phyloP scores from a whole-genome alignment of 2,113 vertebrate genomes.

The Rhinogobius similis region DNA sequence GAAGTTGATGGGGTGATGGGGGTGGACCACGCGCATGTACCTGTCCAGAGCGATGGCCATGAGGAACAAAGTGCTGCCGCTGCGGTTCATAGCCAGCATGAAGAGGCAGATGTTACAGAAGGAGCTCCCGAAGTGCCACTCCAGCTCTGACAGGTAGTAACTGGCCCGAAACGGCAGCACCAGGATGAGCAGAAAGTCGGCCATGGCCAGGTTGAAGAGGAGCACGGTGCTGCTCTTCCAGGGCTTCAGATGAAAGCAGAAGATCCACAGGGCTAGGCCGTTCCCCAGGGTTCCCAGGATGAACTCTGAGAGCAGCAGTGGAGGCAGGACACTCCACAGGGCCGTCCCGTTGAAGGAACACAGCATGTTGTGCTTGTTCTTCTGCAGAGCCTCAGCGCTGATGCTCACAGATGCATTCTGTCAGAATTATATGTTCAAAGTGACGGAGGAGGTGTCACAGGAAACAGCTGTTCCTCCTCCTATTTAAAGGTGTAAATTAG shows the following conservation, averaged over 20 bases:
- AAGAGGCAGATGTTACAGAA: conserved; percentile 48
- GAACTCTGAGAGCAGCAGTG: conserved; percentile 55
- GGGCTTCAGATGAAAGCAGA: conserved; percentile 64
- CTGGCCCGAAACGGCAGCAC: conserved; percentile 62
- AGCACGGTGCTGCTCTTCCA: conserved; percentile 69
- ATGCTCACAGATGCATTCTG: background rate
- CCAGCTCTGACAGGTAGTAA: conserved; percentile 45
- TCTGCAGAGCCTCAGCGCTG: background rate
- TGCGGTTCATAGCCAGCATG: conserved; percentile 59
- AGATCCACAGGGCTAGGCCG: conserved; percentile 63
- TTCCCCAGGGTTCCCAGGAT: conserved; percentile 62
- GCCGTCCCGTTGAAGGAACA: conserved; percentile 55
- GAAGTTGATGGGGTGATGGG: conserved; percentile 55
- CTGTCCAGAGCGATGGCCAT: conserved; percentile 62
- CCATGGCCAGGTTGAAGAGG: conserved; percentile 64
- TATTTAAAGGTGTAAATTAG: background rate
- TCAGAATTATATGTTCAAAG: background rate
- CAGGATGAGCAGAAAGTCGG: conserved; percentile 60
- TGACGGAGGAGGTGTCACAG: background rate
- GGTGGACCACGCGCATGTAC: conserved; percentile 67
- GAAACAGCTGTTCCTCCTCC: conserved; percentile 5
- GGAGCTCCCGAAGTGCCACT: background rate
- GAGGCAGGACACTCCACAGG: conserved; percentile 52
- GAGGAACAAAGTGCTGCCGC: conserved; percentile 64
- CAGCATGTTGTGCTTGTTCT: conserved; percentile 32